phyloP scores from a whole-genome alignment of 2,888 invertebrate genomes.

The Nemotelus pantherinus region DNA sequence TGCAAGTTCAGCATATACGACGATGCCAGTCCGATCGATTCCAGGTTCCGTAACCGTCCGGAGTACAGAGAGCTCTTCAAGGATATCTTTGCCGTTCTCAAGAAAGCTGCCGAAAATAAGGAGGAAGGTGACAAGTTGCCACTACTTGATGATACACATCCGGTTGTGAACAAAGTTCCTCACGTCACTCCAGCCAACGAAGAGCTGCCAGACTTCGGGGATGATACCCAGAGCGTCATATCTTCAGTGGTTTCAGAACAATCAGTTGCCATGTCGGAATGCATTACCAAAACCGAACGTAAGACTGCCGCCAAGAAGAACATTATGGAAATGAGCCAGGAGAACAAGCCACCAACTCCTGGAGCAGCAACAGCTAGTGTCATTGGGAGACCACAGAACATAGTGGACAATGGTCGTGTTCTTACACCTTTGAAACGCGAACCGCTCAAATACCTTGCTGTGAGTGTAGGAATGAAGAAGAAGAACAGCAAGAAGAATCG shows the following conservation, averaged over 20 bases:
- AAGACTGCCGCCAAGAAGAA: constrained; percentile 63
- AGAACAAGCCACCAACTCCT: constrained; percentile 59
- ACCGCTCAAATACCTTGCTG: constrained; percentile 78
- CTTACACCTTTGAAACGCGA: constrained; percentile 76
- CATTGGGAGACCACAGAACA: constrained; percentile 53
- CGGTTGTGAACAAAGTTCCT: constrained; percentile 68
- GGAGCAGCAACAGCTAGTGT: constrained; percentile 46
- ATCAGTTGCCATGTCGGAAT: constrained; percentile 75
- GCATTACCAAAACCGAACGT: constrained; percentile 70
- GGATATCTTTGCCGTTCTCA: constrained; percentile 84
- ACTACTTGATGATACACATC: constrained; percentile 72
- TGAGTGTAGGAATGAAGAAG: constrained; percentile 74
- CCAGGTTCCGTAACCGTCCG: constrained; percentile 82
- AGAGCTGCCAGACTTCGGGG: constrained; percentile 69
- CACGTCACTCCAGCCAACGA: constrained; percentile 76
- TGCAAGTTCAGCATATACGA: constrained; percentile 88
- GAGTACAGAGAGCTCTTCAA: constrained; percentile 84
- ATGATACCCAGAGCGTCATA: constrained; percentile 77
- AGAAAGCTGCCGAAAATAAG: constrained; percentile 84
- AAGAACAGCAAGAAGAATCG: constrained; percentile 76
- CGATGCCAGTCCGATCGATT: constrained; percentile 81
- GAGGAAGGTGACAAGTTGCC: constrained; percentile 82
- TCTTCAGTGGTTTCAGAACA: constrained; percentile 80
- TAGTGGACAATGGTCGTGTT: constrained; percentile 65
- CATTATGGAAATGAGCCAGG: constrained; percentile 61